Conservation (phyloP, 2,797 vertebrate genomes). For the Fundulus diaphanus region DNA sequence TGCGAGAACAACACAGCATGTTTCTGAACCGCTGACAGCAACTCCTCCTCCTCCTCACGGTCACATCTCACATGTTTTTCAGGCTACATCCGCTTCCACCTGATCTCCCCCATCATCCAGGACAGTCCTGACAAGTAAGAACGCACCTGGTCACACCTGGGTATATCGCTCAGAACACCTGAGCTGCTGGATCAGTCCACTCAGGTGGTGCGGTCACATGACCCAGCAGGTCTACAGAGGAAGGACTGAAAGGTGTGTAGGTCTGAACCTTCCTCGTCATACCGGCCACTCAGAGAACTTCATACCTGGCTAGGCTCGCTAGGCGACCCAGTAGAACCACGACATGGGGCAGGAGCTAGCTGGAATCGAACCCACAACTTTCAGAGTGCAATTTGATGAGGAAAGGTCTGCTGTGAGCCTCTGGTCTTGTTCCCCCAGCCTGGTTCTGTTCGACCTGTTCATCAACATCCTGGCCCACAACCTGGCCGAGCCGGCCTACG, state of each 20-base stretch:
- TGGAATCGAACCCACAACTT: neutral
- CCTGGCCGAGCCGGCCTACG: conserved; percentile 92
- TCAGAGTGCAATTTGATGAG: neutral
- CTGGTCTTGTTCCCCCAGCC: conserved; percentile 66
- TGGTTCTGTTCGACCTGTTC: conserved; percentile 93
- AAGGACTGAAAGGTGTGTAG: too few relatives aligned
- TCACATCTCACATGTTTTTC: conserved; percentile 9
- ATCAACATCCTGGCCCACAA: conserved; percentile 93
- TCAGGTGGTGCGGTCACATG: too few relatives aligned
- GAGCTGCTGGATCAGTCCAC: too few relatives aligned
- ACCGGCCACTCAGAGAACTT: too few relatives aligned
- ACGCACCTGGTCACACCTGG: neutral
- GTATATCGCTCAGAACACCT: too few relatives aligned
- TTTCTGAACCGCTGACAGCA: neutral
- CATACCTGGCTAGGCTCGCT: too few relatives aligned
- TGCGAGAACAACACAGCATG: neutral
- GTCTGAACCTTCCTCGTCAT: too few relatives aligned
- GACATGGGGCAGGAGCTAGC: neutral
- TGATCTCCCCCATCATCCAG: conserved; percentile 94
- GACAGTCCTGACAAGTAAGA: conserved; percentile 46
- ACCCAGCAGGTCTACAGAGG: too few relatives aligned
- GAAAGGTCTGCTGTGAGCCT: neutral
- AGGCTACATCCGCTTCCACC: conserved; percentile 94
- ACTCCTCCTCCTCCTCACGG: neutral
- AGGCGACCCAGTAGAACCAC: neutral